Conservation (phyloP, 1,140 invertebrate genomes). For the Physella acuta region DNA sequence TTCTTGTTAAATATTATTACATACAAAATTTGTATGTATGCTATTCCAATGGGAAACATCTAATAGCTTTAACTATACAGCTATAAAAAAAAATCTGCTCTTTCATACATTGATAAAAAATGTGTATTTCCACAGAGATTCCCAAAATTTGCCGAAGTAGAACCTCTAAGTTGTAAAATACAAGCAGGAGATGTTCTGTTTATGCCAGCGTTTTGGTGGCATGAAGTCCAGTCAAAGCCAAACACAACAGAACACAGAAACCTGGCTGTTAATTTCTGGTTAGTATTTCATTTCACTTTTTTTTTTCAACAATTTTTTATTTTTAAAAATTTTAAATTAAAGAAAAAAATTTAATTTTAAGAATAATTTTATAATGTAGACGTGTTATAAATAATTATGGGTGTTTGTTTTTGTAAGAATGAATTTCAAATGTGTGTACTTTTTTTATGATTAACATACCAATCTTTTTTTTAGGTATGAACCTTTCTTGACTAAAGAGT, state of each 20-base stretch:
- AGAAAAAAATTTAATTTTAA: too few species aligned
- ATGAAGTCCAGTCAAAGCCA: conserved; percentile 54
- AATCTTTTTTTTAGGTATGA: conserved; percentile 49
- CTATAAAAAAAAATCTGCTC: too few species aligned
- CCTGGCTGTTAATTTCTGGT: conserved; percentile 56
- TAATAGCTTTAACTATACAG: too few species aligned
- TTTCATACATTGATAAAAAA: too few species aligned
- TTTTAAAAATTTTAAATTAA: neutral
- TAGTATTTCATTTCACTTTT: conserved; percentile 21
- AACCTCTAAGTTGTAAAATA: conserved; percentile 53
- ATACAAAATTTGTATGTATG: too few species aligned
- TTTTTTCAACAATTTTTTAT: conserved; percentile 6
- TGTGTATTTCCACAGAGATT: too few species aligned
- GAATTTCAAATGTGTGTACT: too few species aligned
- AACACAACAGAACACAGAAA: conserved; percentile 41
- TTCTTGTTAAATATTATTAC: too few species aligned
- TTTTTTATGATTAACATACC: neutral
- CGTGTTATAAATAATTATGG: neutral
- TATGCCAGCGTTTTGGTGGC: conserved; percentile 57
- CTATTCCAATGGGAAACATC: too few species aligned
- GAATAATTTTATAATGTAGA: neutral
- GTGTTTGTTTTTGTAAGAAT: neutral
- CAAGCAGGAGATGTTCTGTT: conserved; percentile 52
- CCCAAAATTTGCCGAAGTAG: conserved; percentile 43
- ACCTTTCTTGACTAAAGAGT: conserved; percentile 52